Percentiles rank a stretch among this genome's conserved stretches.
These are phyloP conservation scores for Pectinophora gossypiella DNA, from an alignment of 1,140 invertebrate genomes.

Conservation along the genomic window DNA sequence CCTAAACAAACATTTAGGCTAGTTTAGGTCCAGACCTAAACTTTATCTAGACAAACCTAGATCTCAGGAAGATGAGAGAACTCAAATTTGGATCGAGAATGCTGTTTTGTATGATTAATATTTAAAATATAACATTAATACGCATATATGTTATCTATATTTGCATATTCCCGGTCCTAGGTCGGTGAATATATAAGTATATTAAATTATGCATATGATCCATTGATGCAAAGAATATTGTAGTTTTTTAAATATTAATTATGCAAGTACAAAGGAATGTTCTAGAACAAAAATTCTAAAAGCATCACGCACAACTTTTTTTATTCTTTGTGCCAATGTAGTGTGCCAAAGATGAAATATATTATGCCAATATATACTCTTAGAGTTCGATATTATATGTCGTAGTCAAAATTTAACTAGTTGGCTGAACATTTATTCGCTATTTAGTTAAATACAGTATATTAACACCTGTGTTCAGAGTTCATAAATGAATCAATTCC, in stretches of 20 bases:
- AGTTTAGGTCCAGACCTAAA: slow-evolving; percentile 20
- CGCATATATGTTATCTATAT: too few species aligned
- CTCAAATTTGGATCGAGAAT: neutral
- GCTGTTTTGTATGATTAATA: too few species aligned
- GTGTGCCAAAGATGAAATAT: slow-evolving; percentile 26
- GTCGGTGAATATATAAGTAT: too few species aligned
- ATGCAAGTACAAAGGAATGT: neutral
- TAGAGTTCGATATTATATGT: slow-evolving; percentile 14
- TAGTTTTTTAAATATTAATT: slow-evolving; percentile 2
- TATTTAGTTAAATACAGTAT: too few species aligned
- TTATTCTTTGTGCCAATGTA: slow-evolving; percentile 12
- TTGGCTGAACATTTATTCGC: too few species aligned
- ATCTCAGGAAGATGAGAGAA: slow-evolving; percentile 27
- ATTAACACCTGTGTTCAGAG: too few species aligned
- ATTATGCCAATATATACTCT: slow-evolving; percentile 2
- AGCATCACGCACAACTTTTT: slow-evolving; percentile 33
- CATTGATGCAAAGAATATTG: neutral
- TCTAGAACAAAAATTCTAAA: slow-evolving; percentile 24
- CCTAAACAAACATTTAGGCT: too few species aligned
- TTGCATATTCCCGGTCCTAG: too few species aligned
- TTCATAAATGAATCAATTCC: too few species aligned
- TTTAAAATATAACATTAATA: too few species aligned
- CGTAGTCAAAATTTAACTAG: too few species aligned
- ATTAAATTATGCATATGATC: neutral
- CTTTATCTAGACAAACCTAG: too few species aligned